Percentiles rank a stretch among this genome's conserved stretches.
Conservation (phyloP, 2,888 invertebrate genomes). For the Oegoconia quadripuncta region DNA sequence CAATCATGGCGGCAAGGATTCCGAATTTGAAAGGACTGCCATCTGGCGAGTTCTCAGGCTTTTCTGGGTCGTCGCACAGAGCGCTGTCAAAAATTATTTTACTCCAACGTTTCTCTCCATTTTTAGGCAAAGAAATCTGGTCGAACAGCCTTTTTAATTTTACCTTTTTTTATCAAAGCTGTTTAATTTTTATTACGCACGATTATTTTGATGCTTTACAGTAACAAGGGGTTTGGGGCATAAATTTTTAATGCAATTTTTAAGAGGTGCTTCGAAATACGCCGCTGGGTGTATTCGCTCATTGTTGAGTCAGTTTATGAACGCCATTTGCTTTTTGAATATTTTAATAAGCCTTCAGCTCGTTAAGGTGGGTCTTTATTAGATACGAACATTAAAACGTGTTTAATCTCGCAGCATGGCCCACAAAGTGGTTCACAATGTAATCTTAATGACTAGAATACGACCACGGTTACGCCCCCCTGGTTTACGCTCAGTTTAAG, state of each 20-base stretch:
- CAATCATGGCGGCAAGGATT: constrained; percentile 42
- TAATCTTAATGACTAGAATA: no score
- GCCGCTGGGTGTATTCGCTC: constrained; percentile 16
- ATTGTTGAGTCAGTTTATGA: constrained; percentile 26
- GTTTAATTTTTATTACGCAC: constrained; percentile 33
- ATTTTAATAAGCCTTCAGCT: constrained; percentile 26
- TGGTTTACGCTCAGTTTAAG: no score
- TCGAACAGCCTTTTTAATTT: not conserved
- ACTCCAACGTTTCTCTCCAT: not conserved
- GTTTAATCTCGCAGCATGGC: constrained; percentile 18
- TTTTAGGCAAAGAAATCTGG: not conserved
- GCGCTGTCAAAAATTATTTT: constrained; percentile 4
- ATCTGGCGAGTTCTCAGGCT: constrained; percentile 23
- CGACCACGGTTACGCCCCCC: no score
- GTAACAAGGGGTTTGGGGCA: constrained; percentile 17
- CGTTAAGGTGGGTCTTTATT: constrained; percentile 18
- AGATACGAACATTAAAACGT: constrained; percentile 20
- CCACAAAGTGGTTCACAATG: not conserved
- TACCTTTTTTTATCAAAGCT: constrained; percentile 24
- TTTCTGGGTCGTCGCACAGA: not conserved
- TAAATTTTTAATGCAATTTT: constrained; percentile 39
- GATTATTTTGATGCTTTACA: constrained; percentile 30
- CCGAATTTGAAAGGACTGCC: constrained; percentile 25
- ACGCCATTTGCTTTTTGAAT: constrained; percentile 36
- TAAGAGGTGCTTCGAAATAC: constrained; percentile 25